Conservation (phyloP, 2,113 vertebrate genomes). For the Natator depressus region DNA sequence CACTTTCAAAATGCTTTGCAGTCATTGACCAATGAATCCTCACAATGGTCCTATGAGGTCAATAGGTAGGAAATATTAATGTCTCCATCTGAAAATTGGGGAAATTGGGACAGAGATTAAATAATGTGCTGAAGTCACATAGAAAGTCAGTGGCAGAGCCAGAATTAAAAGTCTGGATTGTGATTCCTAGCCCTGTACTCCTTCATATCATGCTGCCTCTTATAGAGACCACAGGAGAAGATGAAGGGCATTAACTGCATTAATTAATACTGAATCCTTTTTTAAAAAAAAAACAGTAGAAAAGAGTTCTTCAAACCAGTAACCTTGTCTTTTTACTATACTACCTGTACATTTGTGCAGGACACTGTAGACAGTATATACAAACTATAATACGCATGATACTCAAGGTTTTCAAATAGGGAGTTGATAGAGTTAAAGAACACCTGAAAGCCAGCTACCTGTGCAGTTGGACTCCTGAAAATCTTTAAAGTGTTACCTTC, state of each 20-base stretch:
- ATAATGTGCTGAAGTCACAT: accelerated
- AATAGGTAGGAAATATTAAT: background rate
- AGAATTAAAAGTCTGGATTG: background rate
- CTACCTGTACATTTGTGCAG: background rate
- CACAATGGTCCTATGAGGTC: background rate
- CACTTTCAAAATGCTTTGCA: background rate
- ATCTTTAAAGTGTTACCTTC: background rate
- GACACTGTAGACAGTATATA: accelerated
- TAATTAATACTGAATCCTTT: background rate
- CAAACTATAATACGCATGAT: background rate
- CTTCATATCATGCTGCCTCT: background rate
- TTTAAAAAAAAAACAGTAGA: background rate
- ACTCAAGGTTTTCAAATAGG: accelerated
- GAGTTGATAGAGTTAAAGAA: background rate
- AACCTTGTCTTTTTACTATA: background rate
- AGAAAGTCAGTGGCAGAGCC: background rate
- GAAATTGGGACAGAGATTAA: background rate
- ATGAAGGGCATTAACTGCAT: background rate
- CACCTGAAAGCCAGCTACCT: background rate
- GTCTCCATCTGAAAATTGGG: background rate
- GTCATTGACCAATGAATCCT: background rate
- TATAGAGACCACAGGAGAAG: background rate
- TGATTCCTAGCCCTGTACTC: background rate
- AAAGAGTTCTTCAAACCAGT: background rate
- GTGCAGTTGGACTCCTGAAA: background rate